These are phyloP conservation scores for Cydia strobilella DNA, from an alignment of 1,140 invertebrate genomes.

Conservation along the genomic window DNA sequence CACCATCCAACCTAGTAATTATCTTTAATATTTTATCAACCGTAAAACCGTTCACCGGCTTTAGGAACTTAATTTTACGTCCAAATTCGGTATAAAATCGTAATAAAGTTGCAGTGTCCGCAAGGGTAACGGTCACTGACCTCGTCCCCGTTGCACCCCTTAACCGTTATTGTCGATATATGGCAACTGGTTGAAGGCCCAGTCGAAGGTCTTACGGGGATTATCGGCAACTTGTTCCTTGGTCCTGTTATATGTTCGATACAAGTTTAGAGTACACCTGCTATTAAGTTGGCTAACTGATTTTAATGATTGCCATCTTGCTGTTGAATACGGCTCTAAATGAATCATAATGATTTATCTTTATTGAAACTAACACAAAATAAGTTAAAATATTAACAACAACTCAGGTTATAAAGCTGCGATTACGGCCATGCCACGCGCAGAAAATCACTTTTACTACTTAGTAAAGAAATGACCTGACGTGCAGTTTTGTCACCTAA, in stretches of 20 bases:
- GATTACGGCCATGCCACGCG: too few relatives aligned
- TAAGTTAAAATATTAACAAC: too few relatives aligned
- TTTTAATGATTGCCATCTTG: not conserved
- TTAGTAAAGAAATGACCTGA: too few relatives aligned
- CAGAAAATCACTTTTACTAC: too few relatives aligned
- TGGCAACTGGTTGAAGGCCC: conserved; percentile 61
- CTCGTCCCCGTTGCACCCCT: conserved; percentile 55
- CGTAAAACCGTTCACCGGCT: not conserved
- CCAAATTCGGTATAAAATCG: not conserved
- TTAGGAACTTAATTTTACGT: not conserved
- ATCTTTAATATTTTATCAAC: not conserved
- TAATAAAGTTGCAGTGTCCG: not conserved
- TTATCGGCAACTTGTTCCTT: conserved; percentile 7
- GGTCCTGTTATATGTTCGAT: conserved; percentile 44
- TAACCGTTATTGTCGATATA: conserved; percentile 71
- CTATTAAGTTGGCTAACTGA: not conserved
- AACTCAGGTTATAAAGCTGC: too few relatives aligned
- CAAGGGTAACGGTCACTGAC: conserved; percentile 57
- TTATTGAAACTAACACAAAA: too few relatives aligned
- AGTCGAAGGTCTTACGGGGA: conserved; percentile 36
- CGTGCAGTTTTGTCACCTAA: too few relatives aligned
- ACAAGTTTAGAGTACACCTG: not conserved
- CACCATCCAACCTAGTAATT: too few relatives aligned
- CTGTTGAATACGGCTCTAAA: too few relatives aligned
- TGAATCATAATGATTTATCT: too few relatives aligned